phyloP scores from a whole-genome alignment of 2,113 vertebrate species.

The Erythrolamprus reginae region DNA sequence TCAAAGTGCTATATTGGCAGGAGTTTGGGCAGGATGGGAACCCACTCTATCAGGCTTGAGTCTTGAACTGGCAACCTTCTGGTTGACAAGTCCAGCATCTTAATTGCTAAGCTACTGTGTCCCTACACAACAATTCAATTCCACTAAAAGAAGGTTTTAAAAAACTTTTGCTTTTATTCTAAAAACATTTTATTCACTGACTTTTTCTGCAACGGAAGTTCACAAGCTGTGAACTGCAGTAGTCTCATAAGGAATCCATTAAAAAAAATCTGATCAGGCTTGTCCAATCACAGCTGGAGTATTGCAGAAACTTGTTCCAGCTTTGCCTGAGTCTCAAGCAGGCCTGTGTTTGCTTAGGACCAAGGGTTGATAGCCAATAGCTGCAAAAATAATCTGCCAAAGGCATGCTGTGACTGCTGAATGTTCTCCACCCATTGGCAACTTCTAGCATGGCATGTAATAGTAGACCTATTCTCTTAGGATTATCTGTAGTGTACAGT shows the following conservation, averaged over 20 bases:
- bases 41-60: not conserved
- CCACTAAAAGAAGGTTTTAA: slow-evolving; percentile 6
- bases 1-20: not conserved
- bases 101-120: not conserved
- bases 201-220: not conserved
- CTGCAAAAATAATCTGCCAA: not conserved
- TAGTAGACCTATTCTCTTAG: not conserved
- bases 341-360: not conserved
- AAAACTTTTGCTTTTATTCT: not conserved
- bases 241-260: not conserved
- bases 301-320: not conserved
- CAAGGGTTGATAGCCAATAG: not conserved
- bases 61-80: not conserved
- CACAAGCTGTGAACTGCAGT: not conserved
- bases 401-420: not conserved
- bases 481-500: not conserved
- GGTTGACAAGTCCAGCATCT: not conserved
- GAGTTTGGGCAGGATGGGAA: not conserved
- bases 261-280: not conserved
- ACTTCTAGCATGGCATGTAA: not conserved
- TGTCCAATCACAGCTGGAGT: not conserved
- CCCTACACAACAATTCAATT: not conserved
- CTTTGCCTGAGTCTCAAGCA: not conserved
- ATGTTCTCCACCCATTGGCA: not conserved
- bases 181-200: not conserved